phyloP scores from a whole-genome alignment of 2,113 vertebrate genomes.

The Delphinus delphis region DNA sequence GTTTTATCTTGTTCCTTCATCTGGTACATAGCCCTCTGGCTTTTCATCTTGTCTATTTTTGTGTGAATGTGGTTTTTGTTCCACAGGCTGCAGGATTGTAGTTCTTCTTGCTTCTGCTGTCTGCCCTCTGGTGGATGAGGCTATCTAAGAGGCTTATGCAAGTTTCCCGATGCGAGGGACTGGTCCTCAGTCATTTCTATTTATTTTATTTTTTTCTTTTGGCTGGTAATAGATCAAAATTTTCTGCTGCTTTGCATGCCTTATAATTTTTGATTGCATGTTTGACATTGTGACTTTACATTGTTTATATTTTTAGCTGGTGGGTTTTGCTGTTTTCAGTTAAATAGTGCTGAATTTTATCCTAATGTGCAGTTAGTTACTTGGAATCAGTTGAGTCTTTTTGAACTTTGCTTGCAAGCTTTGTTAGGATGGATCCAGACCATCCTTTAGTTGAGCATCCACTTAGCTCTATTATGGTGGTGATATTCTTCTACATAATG shows the following conservation, averaged over 20 bases:
- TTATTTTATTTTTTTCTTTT: neutral
- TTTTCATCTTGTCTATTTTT: no score
- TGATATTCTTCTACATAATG: neutral
- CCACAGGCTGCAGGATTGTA: no score
- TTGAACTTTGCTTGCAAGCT: neutral
- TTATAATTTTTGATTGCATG: neutral
- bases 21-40: no score
- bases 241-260: neutral
- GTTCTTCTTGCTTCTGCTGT: no score
- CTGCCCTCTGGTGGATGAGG: no score
- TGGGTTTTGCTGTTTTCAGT: neutral
- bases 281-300: neutral
- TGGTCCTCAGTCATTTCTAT: neutral
- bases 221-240: neutral
- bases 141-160: no score
- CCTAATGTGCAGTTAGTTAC: neutral
- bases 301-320: neutral
- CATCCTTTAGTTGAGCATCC: neutral
- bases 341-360: neutral
- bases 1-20: no score
- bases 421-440: neutral
- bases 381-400: neutral
- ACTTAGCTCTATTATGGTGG: neutral
- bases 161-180: no score
- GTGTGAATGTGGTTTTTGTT: no score